Conservation (phyloP, 1,140 invertebrate genomes). For the Telenomus remus region DNA sequence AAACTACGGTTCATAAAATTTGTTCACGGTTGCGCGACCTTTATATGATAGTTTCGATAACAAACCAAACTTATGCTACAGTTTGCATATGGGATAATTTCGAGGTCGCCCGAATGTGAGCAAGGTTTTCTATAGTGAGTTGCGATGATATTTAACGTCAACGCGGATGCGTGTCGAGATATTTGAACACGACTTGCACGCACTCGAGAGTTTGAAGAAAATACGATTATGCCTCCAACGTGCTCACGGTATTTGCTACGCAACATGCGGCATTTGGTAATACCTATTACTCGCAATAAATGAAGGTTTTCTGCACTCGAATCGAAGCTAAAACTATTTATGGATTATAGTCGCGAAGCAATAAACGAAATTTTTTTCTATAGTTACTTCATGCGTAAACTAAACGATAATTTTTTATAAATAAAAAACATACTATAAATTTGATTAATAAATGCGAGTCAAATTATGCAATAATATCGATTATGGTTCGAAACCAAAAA, state of each 20-base stretch:
- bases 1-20: conserved; percentile 5
- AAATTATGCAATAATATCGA: no score
- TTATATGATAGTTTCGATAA: conserved; percentile 26
- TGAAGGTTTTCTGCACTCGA: background rate
- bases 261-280: conserved; percentile 31
- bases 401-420: no score
- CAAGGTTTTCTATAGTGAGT: conserved; percentile 38
- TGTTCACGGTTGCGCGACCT: conserved; percentile 3
- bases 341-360: no score
- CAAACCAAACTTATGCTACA: conserved; percentile 16
- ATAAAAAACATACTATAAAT: no score
- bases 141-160: conserved; percentile 50
- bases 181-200: conserved; percentile 47
- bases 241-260: conserved; percentile 26
- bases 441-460: no score
- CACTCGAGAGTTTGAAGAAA: conserved; percentile 40
- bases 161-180: conserved; percentile 39
- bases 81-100: conserved; percentile 40
- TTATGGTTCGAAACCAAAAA: no score
- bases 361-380: no score
- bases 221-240: conserved; percentile 27
- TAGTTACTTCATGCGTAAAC: no score
- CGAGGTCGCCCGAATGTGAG: conserved; percentile 43
- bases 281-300: conserved; percentile 16
- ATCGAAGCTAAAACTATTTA: no score